phyloP scores from a whole-genome alignment of 2,113 vertebrate species.

The Narcine bancroftii region DNA sequence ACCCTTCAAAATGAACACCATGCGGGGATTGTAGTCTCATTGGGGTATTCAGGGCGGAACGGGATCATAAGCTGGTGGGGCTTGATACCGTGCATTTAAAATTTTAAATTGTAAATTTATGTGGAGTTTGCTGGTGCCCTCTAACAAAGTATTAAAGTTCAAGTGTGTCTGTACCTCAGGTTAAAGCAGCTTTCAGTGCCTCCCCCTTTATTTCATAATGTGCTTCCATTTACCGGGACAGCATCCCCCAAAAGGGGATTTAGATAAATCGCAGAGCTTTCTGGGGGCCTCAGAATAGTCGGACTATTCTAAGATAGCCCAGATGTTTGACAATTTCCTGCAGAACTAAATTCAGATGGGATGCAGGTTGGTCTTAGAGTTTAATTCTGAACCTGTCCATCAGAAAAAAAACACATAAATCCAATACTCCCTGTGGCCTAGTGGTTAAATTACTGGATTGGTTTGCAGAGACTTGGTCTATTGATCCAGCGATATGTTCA shows the following conservation, averaged over 20 bases:
- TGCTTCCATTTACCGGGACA: background rate
- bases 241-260: background rate
- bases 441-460: too few species aligned
- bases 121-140: background rate
- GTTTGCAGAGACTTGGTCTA: too few species aligned
- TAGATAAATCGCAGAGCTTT: background rate
- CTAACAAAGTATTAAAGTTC: background rate
- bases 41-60: too few species aligned
- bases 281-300: background rate
- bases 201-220: background rate
- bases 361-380: background rate
- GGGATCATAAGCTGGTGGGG: too few species aligned
- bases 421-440: too few species aligned
- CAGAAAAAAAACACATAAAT: too few species aligned
- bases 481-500: too few species aligned
- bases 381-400: background rate
- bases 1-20: too few species aligned
- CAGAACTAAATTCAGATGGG: background rate
- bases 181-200: background rate
- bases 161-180: background rate
- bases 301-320: background rate
- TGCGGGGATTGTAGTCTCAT: too few species aligned
- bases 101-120: too few species aligned
- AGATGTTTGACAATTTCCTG: background rate
- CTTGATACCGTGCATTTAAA: too few species aligned